phyloP scores from a whole-genome alignment of 1,140 invertebrate genomes.

The Pteromalus puparum region DNA sequence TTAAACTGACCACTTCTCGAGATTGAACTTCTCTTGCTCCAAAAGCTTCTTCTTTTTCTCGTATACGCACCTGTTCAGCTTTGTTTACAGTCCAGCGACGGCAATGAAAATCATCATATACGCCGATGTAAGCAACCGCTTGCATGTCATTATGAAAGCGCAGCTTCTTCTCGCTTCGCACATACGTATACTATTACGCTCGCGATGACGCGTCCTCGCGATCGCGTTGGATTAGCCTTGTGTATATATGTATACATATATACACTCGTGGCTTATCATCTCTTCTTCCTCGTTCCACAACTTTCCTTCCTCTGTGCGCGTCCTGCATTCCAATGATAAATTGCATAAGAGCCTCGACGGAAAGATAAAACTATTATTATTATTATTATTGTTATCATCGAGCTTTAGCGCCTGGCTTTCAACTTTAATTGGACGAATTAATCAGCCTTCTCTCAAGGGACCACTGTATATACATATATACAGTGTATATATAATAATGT shows the following conservation, averaged over 20 bases:
- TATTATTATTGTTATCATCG: no score
- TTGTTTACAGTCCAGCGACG: not conserved
- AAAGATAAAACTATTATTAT: not conserved
- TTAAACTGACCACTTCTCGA: slow-evolving; percentile 10
- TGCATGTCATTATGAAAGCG: not conserved
- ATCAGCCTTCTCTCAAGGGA: not conserved
- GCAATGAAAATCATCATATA: not conserved
- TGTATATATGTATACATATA: no score
- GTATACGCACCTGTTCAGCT: not conserved
- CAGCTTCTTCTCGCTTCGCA: not conserved
- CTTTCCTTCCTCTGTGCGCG: not conserved
- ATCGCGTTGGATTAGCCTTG: slow-evolving; percentile 26
- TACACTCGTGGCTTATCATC: not conserved
- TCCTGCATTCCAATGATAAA: not conserved
- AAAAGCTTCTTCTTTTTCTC: no score
- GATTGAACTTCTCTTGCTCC: not conserved
- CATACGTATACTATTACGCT: not conserved
- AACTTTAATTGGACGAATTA: slow-evolving; percentile 14
- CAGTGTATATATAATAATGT: not conserved
- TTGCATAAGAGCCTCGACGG: not conserved
- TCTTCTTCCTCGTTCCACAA: not conserved
- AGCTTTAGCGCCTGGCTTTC: not conserved
- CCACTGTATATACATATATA: no score
- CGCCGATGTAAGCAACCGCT: no score
- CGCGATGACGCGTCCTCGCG: slow-evolving; percentile 24